Evolutionary conservation across 2,888 invertebrate species (phyloP), one percentile per base, ranked within the genome.

Genomic region (Tipula confusa): DNA sequence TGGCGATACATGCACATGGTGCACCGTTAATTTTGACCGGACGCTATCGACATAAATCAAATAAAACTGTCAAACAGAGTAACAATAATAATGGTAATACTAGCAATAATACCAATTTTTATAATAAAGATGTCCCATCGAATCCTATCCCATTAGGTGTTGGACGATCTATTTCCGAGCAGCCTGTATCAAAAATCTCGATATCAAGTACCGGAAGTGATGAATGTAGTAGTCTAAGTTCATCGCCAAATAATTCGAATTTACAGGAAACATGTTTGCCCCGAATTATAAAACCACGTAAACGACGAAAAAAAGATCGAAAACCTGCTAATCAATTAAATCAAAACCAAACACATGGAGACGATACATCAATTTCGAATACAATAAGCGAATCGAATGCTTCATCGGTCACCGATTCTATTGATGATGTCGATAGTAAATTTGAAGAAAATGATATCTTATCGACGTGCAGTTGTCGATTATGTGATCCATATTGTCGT

Each of bases 221-320:
- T 89, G 95, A 95, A 90, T 94, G 94, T 90, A 94, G 94, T 86
- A 93, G 93, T 84, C 29, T 29, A 9, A 15, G 82, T 79, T 82
- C 82, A 82, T 83, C 84, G 6, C 90, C 91, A 4, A 90, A 90
- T 85, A 91, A 91, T 85, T 83, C 83, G 18, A 83, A 43, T 80
- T 31, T 82, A 31, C 79, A 82, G 9, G 95, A 95, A 88, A 94
- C 94, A 85, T 95, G 95, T 90, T 90, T 96, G 87, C 96, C 96
- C 85, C 92, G 97, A 86, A 96, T 97, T 85, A 96, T 97, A 87
- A 97, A 97, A 89, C 96, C 96, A 5, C 91, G 97, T 83, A 97
- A 97, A 88, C 92, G 97, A 83, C 93, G 96, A 88, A 97, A 96
- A 93, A 97, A 96, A 90, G 96, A 96, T 88, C 92, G 96, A 86